Conservation (phyloP, 2,797 vertebrate species). For the Acomys russatus region DNA sequence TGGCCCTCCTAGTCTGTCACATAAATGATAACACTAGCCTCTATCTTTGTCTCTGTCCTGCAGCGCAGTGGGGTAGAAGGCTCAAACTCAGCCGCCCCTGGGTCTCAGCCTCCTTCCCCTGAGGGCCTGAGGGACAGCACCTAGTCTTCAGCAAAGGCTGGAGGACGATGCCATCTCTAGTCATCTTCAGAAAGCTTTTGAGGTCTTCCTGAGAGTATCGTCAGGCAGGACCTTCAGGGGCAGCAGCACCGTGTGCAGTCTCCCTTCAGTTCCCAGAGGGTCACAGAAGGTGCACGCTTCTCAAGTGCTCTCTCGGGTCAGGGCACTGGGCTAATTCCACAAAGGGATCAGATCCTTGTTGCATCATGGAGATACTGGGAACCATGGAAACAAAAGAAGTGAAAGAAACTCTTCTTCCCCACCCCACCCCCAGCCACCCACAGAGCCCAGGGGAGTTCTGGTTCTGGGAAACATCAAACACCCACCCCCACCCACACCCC, state of each 20-base stretch:
- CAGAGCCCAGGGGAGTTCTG: neutral
- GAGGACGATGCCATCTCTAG: neutral
- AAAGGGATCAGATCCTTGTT: neutral
- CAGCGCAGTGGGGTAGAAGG: neutral
- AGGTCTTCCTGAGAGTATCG: neutral
- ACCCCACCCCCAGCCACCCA: fast-evolving
- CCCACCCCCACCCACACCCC: too few species aligned
- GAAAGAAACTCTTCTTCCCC: neutral
- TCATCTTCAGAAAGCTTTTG: neutral
- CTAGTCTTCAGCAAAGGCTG: fast-evolving
- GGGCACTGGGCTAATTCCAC: neutral
- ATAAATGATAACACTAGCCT: neutral
- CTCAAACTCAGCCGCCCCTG: neutral
- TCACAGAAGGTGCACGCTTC: neutral
- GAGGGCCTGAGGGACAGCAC: neutral
- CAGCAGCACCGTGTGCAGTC: fast-evolving
- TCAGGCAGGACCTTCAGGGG: neutral
- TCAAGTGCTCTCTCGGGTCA: neutral
- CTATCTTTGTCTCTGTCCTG: neutral
- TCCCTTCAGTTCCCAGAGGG: neutral
- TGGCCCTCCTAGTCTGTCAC: neutral
- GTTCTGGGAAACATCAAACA: neutral
- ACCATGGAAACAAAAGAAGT: conserved; percentile 14
- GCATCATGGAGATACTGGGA: neutral
- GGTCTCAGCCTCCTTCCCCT: fast-evolving